These are phyloP conservation scores for Tetragonula carbonaria DNA, from an alignment of 2,888 invertebrate species.

Conservation along the genomic window DNA sequence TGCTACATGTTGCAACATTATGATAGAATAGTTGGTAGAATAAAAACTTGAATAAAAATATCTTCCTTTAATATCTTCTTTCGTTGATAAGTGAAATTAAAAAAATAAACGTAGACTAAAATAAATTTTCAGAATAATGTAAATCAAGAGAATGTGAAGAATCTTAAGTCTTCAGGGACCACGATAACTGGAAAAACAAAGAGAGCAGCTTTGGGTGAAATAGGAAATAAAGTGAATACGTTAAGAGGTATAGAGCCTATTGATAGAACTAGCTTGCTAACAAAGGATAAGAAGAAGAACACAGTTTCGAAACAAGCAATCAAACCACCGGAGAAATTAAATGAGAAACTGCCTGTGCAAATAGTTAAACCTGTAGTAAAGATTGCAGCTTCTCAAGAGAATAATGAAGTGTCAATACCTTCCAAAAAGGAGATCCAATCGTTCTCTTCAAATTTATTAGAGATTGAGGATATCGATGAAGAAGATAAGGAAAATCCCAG, in stretches of 20 bases:
- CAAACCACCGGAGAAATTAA: slow-evolving; percentile 63
- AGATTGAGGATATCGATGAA: slow-evolving; percentile 90
- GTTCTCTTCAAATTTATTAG: slow-evolving; percentile 77
- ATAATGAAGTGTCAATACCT: slow-evolving; percentile 14
- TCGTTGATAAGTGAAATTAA: neutral
- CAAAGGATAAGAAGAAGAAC: slow-evolving; percentile 71
- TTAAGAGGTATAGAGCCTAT: slow-evolving; percentile 81
- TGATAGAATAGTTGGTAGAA: neutral
- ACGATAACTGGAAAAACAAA: slow-evolving; percentile 68
- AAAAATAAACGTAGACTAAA: neutral
- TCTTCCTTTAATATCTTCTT: neutral
- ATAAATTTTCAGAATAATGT: slow-evolving; percentile 72
- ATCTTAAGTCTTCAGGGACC: slow-evolving; percentile 70
- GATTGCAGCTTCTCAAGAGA: slow-evolving; percentile 45
- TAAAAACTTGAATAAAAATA: neutral
- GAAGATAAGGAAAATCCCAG: slow-evolving; percentile 90
- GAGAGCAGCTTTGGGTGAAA: slow-evolving; percentile 85
- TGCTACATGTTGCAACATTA: neutral
- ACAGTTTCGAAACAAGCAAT: slow-evolving; percentile 48
- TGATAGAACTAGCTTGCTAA: slow-evolving; percentile 71
- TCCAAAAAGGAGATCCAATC: slow-evolving; percentile 68
- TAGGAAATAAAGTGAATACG: slow-evolving; percentile 84
- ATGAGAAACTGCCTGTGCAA: slow-evolving; percentile 71
- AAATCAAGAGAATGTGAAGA: slow-evolving; percentile 81
- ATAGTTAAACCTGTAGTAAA: slow-evolving; percentile 72